Evolutionary conservation across 2,888 invertebrate species (phyloP), one percentile per base, ranked within the genome.

Genomic region (Hyppa rectilinea): DNA sequence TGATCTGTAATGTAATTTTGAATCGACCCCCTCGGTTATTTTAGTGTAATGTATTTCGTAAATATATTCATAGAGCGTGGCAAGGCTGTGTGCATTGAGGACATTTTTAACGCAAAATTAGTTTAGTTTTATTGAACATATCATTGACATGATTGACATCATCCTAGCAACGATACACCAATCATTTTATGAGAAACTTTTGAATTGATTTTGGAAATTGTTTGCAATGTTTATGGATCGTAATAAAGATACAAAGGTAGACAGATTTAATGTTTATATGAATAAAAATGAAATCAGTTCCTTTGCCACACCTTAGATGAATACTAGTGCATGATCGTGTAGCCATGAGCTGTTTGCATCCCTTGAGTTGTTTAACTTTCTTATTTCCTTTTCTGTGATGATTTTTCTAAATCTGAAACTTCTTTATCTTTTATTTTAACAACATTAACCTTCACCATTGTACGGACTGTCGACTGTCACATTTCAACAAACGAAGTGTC

Each of bases 1-100:
- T 93, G 92, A 94, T 93, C 90, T 87, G 94, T 95, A 92, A 93
- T 95, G 93, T 95, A 92, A 89, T 93, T 94, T 94, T 95, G 90
- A 92, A 88, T 92, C 93, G 93, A 93, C 88, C 94, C 94, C 95
- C 95, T 94, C 95, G 95, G 95, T 94, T 94, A 89, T 87, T 89
- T 95, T 96, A 95, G 96, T 95, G 94, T 95, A 93, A 93, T 95
- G 94, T 95, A 92, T 93, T 93, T 84, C 88, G 87, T 93, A 91
- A 92, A 92, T 95, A 91, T 89, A 92, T 94, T 95, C 93, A 95
- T 96, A 96, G 96, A 96, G 97, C 97, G 97, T 97, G 97, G 97
- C 97, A 96, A 97, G 97, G 97, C 97, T 97, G 97, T 97, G 97
- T 97, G 96, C 96, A 96, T 96, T 96, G 96, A 96, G 96, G 96